Evolutionary conservation across 92 coral and sea anemone species (phyloP), one percentile per base, ranked within the genome.

Genomic region (Palythoa grandis): DNA sequence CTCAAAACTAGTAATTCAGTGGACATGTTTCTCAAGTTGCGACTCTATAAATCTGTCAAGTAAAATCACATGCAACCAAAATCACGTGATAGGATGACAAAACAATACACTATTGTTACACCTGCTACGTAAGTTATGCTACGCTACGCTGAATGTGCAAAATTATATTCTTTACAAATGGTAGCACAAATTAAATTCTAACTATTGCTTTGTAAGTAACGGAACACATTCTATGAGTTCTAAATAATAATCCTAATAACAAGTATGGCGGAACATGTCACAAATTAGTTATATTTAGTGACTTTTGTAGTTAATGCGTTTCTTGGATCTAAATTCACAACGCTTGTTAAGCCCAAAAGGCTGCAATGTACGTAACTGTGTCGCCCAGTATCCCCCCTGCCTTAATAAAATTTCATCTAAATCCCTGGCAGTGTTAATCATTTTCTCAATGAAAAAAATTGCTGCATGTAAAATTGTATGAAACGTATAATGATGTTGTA

Each of bases 371-470:
- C n/a, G n/a, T 29, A 29, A 29, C 1, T 29, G 35, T 24, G 38
- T 16, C 39, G 43, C 73, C 39, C 73, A 69, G 10, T 69, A 69
- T 12, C 43, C 73, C 73, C 22, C 43, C 73, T 7, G 73, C 73
- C 15, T 69, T 69, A 69, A 69, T 6, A 69, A 35, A 69, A 69
- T 20, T 69, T 35, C 40, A 69, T 22, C 73, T 20, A 22, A 24
- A 73, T 73, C 57, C 35, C 37, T 24, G 57, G 54, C 43, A 4
- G 78, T 40, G 16, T 20, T 73, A 3, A 16, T 11, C 15, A n/a
- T 72, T 40, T 73, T 43, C 78, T 73, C 57, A 48, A 73, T 73
- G n/a, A n/a, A n/a, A n/a, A 3, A 53, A n/a, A n/a, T n/a, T n/a
- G n/a, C n/a, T n/a, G n/a, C n/a, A n/a, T n/a, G n/a, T n/a, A n/a